Percentiles rank a stretch among this genome's conserved stretches.
These are phyloP conservation scores for Pseudotriccus pelzelni DNA, from an alignment of 2,797 vertebrate genomes.

Conservation along the genomic window DNA sequence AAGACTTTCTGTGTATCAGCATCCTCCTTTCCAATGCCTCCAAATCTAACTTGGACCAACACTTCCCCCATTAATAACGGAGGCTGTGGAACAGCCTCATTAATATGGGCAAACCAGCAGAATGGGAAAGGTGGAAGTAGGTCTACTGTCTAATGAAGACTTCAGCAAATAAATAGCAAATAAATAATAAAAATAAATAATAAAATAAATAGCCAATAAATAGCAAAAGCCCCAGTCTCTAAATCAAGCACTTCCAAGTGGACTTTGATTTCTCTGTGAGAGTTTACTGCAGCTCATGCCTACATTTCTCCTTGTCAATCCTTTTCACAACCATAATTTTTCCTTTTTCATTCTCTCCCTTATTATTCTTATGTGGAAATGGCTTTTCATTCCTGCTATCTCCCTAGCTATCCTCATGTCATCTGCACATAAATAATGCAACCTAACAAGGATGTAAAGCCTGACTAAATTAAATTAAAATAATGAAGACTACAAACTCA, in stretches of 20 bases:
- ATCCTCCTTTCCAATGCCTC: background rate
- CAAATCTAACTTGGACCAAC: background rate
- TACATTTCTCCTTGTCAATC: background rate
- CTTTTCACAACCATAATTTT: background rate
- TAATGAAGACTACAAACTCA: background rate
- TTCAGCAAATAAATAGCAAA: background rate
- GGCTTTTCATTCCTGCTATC: background rate
- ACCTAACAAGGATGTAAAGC: background rate
- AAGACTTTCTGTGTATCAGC: background rate
- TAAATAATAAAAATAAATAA: no score
- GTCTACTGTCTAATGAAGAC: background rate
- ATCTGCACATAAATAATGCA: background rate
- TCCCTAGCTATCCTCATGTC: background rate
- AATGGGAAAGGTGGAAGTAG: background rate
- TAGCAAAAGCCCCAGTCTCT: background rate
- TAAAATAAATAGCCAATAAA: background rate
- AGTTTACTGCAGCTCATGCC: background rate
- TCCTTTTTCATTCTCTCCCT: background rate
- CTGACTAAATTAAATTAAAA: background rate
- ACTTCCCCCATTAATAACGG: accelerated
- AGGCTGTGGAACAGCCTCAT: background rate
- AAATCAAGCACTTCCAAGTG: background rate
- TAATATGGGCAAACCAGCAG: background rate
- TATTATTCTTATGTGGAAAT: background rate
- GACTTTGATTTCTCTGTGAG: background rate